These are phyloP conservation scores for Genyomyrus donnyi DNA, from an alignment of 2,113 vertebrate genomes.

Conservation along the genomic window DNA sequence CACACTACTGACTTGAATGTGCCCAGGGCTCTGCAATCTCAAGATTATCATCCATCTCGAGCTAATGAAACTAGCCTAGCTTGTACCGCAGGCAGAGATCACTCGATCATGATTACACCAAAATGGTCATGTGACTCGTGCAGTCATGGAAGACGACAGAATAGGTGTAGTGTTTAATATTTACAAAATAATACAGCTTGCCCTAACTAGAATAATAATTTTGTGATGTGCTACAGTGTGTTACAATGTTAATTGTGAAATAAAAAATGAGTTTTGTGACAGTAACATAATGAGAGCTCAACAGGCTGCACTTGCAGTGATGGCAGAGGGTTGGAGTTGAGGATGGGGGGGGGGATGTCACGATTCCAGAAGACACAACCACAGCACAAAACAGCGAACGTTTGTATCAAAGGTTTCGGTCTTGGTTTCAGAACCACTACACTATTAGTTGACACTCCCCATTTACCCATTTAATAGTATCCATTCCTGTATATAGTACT, in stretches of 20 bases:
- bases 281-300: not conserved
- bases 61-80: too few relatives aligned
- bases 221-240: not conserved
- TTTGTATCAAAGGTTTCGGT: not conserved
- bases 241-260: not conserved
- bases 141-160: too few relatives aligned
- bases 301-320: not conserved
- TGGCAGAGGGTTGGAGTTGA: not conserved
- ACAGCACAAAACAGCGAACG: too few relatives aligned
- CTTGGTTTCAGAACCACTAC: not conserved
- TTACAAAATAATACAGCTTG: too few relatives aligned
- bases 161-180: too few relatives aligned
- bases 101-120: too few relatives aligned
- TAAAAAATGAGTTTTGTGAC: not conserved
- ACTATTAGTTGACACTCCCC: not conserved
- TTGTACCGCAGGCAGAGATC: too few relatives aligned
- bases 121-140: too few relatives aligned
- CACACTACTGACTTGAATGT: too few relatives aligned
- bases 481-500: not conserved
- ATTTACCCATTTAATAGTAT: not conserved
- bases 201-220: not conserved
- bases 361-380: too few relatives aligned
- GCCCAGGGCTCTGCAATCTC: too few relatives aligned
- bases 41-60: too few relatives aligned
- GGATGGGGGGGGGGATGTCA: not conserved